Evolutionary conservation across 2,888 invertebrate genomes (phyloP), one percentile per base, ranked within the genome.

Genomic region (Hirtodrosophila histrioides): DNA sequence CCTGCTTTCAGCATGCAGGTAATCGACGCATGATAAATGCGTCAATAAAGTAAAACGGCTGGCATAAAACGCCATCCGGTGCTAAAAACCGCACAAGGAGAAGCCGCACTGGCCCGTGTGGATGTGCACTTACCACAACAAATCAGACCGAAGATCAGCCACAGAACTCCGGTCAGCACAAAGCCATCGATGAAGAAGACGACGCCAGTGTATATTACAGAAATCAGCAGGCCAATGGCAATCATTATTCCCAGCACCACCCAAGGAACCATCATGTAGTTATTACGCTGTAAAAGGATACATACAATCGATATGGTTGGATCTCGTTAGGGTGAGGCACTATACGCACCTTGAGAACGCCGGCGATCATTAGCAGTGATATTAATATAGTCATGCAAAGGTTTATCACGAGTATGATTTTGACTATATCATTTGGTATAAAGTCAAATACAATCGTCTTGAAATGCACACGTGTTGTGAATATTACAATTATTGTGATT

Each of bases 191-290:
- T 93, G 91, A 95, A 95, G 90, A 94, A 94, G 45, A 94, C 94
- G 76, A 96, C 94, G 40, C 95, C 94, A 12, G 96, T 96, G 90
- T 96, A 96, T 57, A 97, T 93, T 36, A 97, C 94, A 64, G 96
- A 96, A 76, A 97, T 94, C 43, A 96, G 92, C 57, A 96, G 91
- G 1, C 95, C 96, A 72, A 97, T 93, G 7, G 95, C 95, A 49
- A 96, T 93, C 93, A 97, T 95, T 60, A 96, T 94, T 4, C 96
- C 96, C 50, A 97, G 93, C 46, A 96, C 94, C 36, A 97, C 95
- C 95, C 96, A 97, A 5, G 96, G 96, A 54, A 96, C 93, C 96
- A 97, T 96, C 86, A 96, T 91, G 92, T 95, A 95, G 85, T 95
- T 95, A 86, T 96, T 95, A 86, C 95, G 93, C 96, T 96, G 43